Conservation (phyloP, 2,888 invertebrate genomes). For the Cantharis nigra region DNA sequence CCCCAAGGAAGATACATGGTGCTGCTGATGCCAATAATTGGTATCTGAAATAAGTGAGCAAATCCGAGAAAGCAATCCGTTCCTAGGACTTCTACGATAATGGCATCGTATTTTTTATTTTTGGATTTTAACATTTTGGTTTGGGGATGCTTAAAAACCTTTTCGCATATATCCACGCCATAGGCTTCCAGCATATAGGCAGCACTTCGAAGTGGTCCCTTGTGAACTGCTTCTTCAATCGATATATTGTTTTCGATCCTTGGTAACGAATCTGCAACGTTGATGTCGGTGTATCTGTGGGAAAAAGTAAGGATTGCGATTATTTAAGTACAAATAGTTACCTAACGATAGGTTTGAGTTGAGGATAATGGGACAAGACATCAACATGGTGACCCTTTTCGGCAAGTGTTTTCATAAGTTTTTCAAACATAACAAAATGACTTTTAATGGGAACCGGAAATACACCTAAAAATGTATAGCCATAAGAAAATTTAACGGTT, state of each 20-base stretch:
- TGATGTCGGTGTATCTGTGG: constrained; percentile 39
- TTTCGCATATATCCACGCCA: constrained; percentile 25
- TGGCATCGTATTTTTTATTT: constrained; percentile 45
- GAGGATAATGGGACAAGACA: constrained; percentile 68
- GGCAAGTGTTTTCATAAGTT: constrained; percentile 64
- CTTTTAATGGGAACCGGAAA: constrained; percentile 72
- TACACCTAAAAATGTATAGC: constrained; percentile 64
- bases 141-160: constrained; percentile 20
- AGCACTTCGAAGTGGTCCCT: constrained; percentile 7
- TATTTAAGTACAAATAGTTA: constrained; percentile 3
- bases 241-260: constrained; percentile 36
- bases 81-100: constrained; percentile 64
- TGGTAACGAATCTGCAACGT: constrained; percentile 36
- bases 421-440: constrained; percentile 68
- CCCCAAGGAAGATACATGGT: constrained; percentile 63
- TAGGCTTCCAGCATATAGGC: constrained; percentile 20
- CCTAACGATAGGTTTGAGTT: constrained; percentile 48
- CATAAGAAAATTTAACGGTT: neutral
- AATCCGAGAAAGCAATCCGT: constrained; percentile 66
- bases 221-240: constrained; percentile 11
- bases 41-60: constrained; percentile 60
- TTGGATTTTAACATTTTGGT: constrained; percentile 21
- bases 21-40: constrained; percentile 62
- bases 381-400: constrained; percentile 69
- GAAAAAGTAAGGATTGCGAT: neutral